Percentiles rank a stretch among this genome's conserved stretches.
Evolutionary conservation across 2,797 vertebrate genomes (phyloP).

Genomic region (Silurus aristotelis): DNA sequence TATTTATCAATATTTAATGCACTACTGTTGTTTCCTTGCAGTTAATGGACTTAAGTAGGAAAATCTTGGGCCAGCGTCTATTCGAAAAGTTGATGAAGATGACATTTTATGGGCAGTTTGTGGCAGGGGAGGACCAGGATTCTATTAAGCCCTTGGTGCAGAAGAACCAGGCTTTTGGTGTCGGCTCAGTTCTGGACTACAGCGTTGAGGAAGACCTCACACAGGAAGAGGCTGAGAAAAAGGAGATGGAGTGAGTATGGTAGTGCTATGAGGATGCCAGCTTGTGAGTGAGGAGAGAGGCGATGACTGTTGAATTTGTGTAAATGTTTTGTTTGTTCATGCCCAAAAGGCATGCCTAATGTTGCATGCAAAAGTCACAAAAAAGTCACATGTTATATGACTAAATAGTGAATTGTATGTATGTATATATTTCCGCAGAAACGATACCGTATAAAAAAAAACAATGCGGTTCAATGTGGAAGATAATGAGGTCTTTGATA

Average conservation of each 20-base stretch:
- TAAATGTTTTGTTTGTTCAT: too few relatives aligned
- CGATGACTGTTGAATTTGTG: too few relatives aligned
- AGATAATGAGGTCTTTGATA: too few relatives aligned
- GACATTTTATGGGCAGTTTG: slow-evolving; percentile 97
- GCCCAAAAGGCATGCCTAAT: too few relatives aligned
- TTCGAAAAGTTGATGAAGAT: slow-evolving; percentile 92
- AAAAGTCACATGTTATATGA: too few relatives aligned
- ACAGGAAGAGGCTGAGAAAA: slow-evolving; percentile 78
- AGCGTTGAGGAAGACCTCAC: slow-evolving; percentile 89
- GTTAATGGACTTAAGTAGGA: slow-evolving; percentile 81
- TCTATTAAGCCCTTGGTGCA: slow-evolving; percentile 85
- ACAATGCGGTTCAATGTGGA: too few relatives aligned
- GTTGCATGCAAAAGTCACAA: too few relatives aligned
- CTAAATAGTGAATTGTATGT: too few relatives aligned
- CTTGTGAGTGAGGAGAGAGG: too few relatives aligned
- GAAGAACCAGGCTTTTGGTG: slow-evolving; percentile 84
- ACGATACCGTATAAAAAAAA: too few relatives aligned
- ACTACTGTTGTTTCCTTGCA: slow-evolving; percentile 54
- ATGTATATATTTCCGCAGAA: too few relatives aligned
- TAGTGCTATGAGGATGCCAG: neutral
- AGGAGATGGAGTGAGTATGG: slow-evolving; percentile 84
- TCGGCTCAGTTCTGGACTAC: slow-evolving; percentile 92
- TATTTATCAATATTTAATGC: too few relatives aligned
- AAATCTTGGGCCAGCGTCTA: slow-evolving; percentile 79
- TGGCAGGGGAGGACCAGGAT: slow-evolving; percentile 90